Evolutionary conservation across 2,888 invertebrate species (phyloP).

Genomic region (Serripes groenlandicus): DNA sequence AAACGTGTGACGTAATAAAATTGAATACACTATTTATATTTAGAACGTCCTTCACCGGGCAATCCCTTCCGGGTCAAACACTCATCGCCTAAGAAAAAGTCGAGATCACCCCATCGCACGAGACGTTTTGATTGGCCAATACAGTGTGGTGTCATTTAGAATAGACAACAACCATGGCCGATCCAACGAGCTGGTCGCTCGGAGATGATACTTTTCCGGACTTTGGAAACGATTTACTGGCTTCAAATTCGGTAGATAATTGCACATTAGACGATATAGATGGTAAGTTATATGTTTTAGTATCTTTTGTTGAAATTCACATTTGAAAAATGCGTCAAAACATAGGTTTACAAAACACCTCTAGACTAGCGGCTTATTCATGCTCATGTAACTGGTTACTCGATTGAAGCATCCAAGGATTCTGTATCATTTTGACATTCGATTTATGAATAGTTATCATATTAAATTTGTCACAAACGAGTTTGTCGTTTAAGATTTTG

Average conservation of each 20-base stretch:
- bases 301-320: too few relatives aligned
- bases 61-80: slow-evolving; percentile 63
- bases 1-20: background rate
- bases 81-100: slow-evolving; percentile 41
- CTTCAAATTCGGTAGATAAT: slow-evolving; percentile 74
- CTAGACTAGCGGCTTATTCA: too few relatives aligned
- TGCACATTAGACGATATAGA: slow-evolving; percentile 78
- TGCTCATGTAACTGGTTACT: too few relatives aligned
- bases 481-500: too few relatives aligned
- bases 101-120: slow-evolving; percentile 67
- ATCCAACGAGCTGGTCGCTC: slow-evolving; percentile 61
- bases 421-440: too few relatives aligned
- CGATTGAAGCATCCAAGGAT: too few relatives aligned
- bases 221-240: slow-evolving; percentile 75
- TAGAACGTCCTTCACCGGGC: slow-evolving; percentile 63
- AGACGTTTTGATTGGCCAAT: slow-evolving; percentile 56
- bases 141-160: slow-evolving; percentile 59
- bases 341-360: too few relatives aligned
- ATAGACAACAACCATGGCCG: slow-evolving; percentile 66
- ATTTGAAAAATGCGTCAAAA: too few relatives aligned
- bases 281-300: slow-evolving; percentile 80
- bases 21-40: slow-evolving; percentile 37
- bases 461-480: too few relatives aligned
- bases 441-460: too few relatives aligned
- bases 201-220: slow-evolving; percentile 75